Conservation (phyloP, 2,113 vertebrate species). For the Addax nasomaculatus region DNA sequence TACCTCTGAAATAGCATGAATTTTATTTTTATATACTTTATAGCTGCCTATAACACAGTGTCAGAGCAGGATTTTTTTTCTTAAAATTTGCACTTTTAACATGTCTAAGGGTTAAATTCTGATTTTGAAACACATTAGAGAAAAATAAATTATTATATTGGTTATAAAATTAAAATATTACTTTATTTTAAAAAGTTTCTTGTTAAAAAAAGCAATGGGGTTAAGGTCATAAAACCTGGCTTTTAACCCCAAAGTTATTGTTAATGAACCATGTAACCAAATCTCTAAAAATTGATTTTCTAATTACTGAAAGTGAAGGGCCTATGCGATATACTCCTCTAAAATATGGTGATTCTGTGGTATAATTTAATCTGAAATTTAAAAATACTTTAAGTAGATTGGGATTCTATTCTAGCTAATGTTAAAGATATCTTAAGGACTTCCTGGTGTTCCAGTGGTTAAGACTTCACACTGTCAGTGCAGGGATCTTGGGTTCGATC, state of each 20-base stretch:
- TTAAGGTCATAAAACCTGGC: neutral
- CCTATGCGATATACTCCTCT: neutral
- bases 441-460: neutral
- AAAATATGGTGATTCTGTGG: neutral
- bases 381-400: slow-evolving; percentile 6
- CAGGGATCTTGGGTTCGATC: neutral
- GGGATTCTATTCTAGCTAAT: neutral
- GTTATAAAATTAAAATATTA: neutral
- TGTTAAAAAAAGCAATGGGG: neutral
- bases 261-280: neutral
- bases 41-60: neutral
- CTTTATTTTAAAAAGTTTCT: neutral
- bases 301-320: neutral
- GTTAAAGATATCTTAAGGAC: neutral
- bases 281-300: neutral
- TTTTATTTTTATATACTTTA: neutral
- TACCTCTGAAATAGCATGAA: neutral
- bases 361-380: neutral
- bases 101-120: neutral
- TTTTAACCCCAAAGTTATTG: neutral
- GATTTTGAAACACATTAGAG: neutral
- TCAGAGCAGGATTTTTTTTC: neutral
- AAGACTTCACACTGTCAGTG: neutral
- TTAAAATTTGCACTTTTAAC: neutral
- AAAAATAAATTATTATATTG: neutral